Conservation (phyloP, 2,888 invertebrate species). For the Diachrysia chrysitis region DNA sequence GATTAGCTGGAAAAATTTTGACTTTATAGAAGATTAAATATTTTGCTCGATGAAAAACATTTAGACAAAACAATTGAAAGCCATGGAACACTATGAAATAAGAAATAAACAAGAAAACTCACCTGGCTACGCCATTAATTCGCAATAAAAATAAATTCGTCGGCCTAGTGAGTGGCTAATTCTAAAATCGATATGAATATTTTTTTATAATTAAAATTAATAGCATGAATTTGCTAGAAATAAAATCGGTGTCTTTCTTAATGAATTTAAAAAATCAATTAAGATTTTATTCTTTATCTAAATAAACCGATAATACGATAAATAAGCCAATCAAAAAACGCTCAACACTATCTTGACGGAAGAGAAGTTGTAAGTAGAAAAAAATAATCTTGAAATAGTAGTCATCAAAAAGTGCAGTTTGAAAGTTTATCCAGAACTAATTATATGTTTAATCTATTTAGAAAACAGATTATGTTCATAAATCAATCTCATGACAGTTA, state of each 20-base stretch:
- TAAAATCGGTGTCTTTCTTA: neutral
- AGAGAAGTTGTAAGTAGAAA: neutral
- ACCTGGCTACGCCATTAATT: constrained; percentile 90
- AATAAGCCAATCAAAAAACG: neutral
- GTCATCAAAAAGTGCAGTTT: neutral
- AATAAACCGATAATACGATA: constrained; percentile 7
- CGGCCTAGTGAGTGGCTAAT: constrained; percentile 54
- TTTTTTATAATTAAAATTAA: neutral
- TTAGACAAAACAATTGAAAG: constrained; percentile 88
- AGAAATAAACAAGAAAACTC: constrained; percentile 89
- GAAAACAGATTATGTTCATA: neutral
- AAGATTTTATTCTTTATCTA: neutral
- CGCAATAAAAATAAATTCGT: constrained; percentile 87
- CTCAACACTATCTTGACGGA: neutral
- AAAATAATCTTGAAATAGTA: neutral
- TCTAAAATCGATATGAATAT: constrained; percentile 21
- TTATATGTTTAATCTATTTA: neutral
- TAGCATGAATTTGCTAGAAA: neutral
- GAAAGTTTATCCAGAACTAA: neutral
- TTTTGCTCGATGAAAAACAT: constrained; percentile 87
- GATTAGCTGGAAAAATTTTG: constrained; percentile 86
- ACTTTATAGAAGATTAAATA: constrained; percentile 83
- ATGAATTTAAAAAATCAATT: constrained; percentile 1
- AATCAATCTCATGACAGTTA: neutral
- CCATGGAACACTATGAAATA: constrained; percentile 86